Evolutionary conservation across 2,888 invertebrate species (phyloP).

Genomic region (Physocephala rufipes): DNA sequence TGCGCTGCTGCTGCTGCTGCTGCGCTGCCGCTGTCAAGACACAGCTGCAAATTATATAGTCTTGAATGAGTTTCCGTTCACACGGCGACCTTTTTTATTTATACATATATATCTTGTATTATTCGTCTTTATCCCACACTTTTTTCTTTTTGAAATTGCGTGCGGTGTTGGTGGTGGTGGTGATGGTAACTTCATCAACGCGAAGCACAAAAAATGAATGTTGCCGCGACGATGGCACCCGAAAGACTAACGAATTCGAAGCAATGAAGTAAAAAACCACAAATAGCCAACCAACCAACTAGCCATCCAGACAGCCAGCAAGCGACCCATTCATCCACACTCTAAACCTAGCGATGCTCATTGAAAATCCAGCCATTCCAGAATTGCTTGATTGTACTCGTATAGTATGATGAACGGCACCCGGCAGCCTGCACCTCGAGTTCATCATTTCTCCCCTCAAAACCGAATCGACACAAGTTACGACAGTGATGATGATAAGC

Average conservation of each 20-base stretch:
- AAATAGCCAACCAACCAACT: constrained; percentile 19
- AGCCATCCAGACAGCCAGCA: constrained; percentile 29
- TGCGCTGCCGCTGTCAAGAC: not conserved
- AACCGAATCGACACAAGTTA: not conserved
- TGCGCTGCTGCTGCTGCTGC: not conserved
- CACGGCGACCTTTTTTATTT: constrained; percentile 4
- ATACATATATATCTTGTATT: not conserved
- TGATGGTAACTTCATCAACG: constrained; percentile 21
- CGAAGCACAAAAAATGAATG: constrained; percentile 27
- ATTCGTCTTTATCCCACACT: too few relatives aligned
- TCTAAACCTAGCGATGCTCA: constrained; percentile 14
- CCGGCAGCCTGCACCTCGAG: not conserved
- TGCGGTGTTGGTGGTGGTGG: constrained; percentile 7
- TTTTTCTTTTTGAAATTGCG: not conserved
- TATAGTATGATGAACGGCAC: constrained; percentile 24
- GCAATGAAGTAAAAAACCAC: constrained; percentile 29
- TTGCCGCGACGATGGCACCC: constrained; percentile 47
- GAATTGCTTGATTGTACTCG: constrained; percentile 19
- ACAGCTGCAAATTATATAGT: not conserved
- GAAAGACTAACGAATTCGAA: constrained; percentile 45
- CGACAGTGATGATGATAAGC: constrained; percentile 2
- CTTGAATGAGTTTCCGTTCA: not conserved
- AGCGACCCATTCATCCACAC: constrained; percentile 27
- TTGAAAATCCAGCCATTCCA: constrained; percentile 33
- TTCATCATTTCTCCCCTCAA: not conserved